A percentile compares a stretch with the other conserved stretches of the same genome.
Evolutionary conservation across 1,140 invertebrate genomes (phyloP).

Genomic region (Drosophila sulfurigaster): DNA sequence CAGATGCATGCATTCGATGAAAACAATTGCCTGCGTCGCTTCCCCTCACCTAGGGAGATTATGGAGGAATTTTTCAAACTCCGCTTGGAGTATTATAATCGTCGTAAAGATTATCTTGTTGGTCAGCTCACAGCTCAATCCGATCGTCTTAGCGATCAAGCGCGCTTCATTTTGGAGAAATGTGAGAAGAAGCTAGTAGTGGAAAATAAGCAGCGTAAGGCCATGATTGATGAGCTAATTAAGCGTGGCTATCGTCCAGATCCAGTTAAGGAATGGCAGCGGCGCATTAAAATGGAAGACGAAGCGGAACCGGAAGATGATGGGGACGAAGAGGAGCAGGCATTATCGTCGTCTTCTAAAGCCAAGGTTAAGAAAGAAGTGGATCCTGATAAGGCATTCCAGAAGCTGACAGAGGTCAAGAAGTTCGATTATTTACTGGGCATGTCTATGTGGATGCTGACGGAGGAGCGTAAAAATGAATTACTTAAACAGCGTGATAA

Average conservation of each 20-base stretch:
- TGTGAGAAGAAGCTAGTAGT: no score
- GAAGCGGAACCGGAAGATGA: conserved; percentile 86
- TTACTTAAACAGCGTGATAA: conserved; percentile 93
- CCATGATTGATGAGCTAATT: conserved; percentile 95
- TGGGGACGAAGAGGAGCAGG: conserved; percentile 84
- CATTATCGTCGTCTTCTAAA: conserved; percentile 30
- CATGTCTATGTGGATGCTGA: conserved; percentile 98
- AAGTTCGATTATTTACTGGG: conserved; percentile 96
- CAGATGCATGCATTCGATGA: conserved; percentile 98
- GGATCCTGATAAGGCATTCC: conserved; percentile 87
- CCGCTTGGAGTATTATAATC: no score
- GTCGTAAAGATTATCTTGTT: no score
- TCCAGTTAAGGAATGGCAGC: conserved; percentile 97
- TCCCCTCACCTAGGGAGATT: no score
- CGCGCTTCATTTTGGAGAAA: no score
- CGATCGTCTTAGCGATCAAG: no score
- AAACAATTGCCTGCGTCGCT: conserved; percentile 91
- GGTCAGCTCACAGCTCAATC: no score
- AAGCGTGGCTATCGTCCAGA: conserved; percentile 96
- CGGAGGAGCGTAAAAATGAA: conserved; percentile 97
- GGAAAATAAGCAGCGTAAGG: conserved; percentile 97
- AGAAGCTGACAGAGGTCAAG: conserved; percentile 88
- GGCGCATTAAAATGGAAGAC: conserved; percentile 86
- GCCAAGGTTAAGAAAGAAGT: conserved; percentile 85
- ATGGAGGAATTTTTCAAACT: no score